Percentiles rank a stretch among this genome's conserved stretches.
These are phyloP conservation scores for Amyelois transitella DNA, from an alignment of 1,140 invertebrate species.

Conservation along the genomic window DNA sequence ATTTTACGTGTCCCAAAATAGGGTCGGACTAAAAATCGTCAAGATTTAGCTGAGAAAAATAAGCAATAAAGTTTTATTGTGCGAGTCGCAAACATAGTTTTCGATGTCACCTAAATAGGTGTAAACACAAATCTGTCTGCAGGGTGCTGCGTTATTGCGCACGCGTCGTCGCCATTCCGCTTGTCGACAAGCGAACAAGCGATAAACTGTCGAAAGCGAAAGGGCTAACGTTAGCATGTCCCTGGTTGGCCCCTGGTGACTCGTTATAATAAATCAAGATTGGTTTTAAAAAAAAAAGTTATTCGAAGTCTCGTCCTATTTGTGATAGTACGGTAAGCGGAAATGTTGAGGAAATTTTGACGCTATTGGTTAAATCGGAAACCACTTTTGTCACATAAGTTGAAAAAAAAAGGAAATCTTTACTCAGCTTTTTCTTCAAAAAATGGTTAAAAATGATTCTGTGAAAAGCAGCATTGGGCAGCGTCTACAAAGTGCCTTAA, in stretches of 20 bases:
- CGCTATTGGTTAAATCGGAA: neutral
- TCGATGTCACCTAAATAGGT: conserved; percentile 39
- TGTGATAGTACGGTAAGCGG: neutral
- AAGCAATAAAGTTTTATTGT: conserved; percentile 35
- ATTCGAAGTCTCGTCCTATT: neutral
- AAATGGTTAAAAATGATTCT: neutral
- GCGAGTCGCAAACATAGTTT: conserved; percentile 28
- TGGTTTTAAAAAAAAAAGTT: neutral
- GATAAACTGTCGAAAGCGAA: conserved; percentile 24
- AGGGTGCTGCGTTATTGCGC: conserved; percentile 11
- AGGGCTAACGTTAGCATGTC: conserved; percentile 20
- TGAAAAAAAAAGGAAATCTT: neutral
- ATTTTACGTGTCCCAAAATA: neutral
- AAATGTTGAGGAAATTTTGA: neutral
- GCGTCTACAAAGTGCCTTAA: conserved; percentile 65
- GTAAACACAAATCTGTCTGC: conserved; percentile 40
- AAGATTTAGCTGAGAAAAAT: conserved; percentile 14
- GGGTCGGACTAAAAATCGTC: neutral
- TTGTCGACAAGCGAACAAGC: conserved; percentile 21
- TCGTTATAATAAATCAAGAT: conserved; percentile 5
- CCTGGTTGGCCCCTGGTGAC: conserved; percentile 7
- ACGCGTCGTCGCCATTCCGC: conserved; percentile 24
- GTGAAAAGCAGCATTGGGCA: conserved; percentile 11
- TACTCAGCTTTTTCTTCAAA: too few relatives aligned
- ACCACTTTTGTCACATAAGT: too few relatives aligned